phyloP scores from a whole-genome alignment of 1,140 invertebrate species.

The Ceratoteleas bidentatus region DNA sequence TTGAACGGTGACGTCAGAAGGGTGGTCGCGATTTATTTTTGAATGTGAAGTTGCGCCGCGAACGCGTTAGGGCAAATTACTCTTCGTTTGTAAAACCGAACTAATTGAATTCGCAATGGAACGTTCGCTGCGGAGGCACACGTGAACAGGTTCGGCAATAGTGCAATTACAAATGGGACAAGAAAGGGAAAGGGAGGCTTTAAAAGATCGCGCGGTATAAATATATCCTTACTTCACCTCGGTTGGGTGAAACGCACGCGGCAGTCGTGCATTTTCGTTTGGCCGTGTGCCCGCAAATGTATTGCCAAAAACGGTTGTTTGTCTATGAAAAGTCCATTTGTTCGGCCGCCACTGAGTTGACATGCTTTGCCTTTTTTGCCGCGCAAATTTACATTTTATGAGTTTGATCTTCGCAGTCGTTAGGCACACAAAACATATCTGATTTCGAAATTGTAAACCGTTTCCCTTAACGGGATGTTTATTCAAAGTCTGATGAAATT shows the following conservation, averaged over 20 bases:
- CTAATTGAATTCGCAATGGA: conserved; percentile 41
- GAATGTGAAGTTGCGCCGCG: too few relatives aligned
- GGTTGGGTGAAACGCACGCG: background rate
- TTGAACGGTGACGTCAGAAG: too few relatives aligned
- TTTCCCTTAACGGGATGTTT: conserved; percentile 3
- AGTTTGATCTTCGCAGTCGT: background rate
- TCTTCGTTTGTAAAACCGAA: conserved; percentile 38
- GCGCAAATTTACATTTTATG: background rate
- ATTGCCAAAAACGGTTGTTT: conserved; percentile 11
- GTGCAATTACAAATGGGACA: conserved; percentile 35
- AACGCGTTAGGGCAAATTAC: too few relatives aligned
- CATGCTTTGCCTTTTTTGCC: background rate
- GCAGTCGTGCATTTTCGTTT: conserved; percentile 11
- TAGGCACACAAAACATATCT: background rate
- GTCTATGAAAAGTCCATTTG: conserved; percentile 9
- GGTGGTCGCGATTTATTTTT: too few relatives aligned
- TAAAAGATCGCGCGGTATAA: conserved; percentile 36
- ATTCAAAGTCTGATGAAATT: conserved; percentile 13
- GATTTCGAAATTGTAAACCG: background rate
- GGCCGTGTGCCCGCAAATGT: conserved; percentile 20
- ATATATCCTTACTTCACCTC: conserved; percentile 38
- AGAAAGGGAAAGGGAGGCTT: conserved; percentile 19
- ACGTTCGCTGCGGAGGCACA: too few relatives aligned
- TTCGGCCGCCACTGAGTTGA: background rate
- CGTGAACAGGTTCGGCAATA: conserved; percentile 38